Evolutionary conservation across 2,113 vertebrate genomes (phyloP), one percentile per base, ranked within the genome.

Genomic region (Hyaena hyaena): DNA sequence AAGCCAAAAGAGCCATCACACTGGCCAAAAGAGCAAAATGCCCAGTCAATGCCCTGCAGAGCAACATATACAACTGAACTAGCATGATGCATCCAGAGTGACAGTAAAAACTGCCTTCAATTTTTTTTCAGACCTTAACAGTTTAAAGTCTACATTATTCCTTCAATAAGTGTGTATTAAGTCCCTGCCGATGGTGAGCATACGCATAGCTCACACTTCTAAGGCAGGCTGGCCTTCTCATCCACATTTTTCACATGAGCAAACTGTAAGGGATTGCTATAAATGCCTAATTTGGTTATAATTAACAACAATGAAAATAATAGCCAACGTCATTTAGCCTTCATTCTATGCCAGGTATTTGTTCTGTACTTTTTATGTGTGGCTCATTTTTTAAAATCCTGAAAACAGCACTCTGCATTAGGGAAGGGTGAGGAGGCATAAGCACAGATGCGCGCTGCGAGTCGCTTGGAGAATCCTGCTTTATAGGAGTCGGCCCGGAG

Each of bases 141-240:
- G 68, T 28, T 77, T 28, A 14, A 31, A 16, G 17, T 5, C 73
- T 14, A 10, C 10, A 16, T 7, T 7, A 16, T 4, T 48, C 65
- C n/a, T 19, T 53, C 14, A 1, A 3, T 16, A 21, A 24, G 1
- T 8, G 28, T 0, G 14, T 2, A 3, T 19, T 0, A 0, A n/a
- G 48, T 28, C 28, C 82, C 80, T 26, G 31, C 21, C 8, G 23
- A 35, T 1, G 45, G 68, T 0, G 5, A 39, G 50, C 35, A 16
- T 0, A 0, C 1, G 17, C 7, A 1, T 10, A 8, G 2, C n/a
- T 24, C 55, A 17, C 39, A 35, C 23, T 5, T 10, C 5, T 10
- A 15, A 48, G 55, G 35, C 77, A 7, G 66, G 16, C n/a, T 33
- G 79, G 21, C n/a, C 2, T 26, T 26, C 80, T 15, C 33, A 5